A percentile compares a stretch with the other conserved stretches of the same genome.
Evolutionary conservation across 2,797 vertebrate genomes (phyloP).

Genomic region (Karalla daura): DNA sequence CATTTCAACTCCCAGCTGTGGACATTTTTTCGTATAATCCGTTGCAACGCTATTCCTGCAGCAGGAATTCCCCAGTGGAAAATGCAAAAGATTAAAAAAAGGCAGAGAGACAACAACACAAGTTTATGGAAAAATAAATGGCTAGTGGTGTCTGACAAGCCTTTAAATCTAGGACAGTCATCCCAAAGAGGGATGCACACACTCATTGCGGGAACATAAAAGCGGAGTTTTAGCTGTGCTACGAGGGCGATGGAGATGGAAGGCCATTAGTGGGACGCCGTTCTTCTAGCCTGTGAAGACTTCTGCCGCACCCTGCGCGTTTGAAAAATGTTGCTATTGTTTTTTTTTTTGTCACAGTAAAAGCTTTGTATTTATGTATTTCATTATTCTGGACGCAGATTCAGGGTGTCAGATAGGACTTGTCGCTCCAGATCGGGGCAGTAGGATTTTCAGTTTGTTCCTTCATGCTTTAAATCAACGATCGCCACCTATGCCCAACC

Average conservation of each 20-base stretch:
- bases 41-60: slow-evolving; percentile 67
- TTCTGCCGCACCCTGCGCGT: slow-evolving; percentile 33
- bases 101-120: slow-evolving; percentile 36
- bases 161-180: slow-evolving; percentile 82
- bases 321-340: slow-evolving; percentile 45
- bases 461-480: slow-evolving; percentile 29
- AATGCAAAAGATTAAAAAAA: slow-evolving; percentile 70
- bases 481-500: slow-evolving; percentile 13
- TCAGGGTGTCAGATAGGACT: slow-evolving; percentile 34
- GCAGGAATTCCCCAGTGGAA: slow-evolving; percentile 67
- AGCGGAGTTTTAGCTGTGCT: slow-evolving; percentile 71
- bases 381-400: slow-evolving; percentile 45
- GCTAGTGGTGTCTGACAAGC: slow-evolving; percentile 78
- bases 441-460: slow-evolving; percentile 27
- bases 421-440: neutral
- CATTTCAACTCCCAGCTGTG: slow-evolving; percentile 78
- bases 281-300: slow-evolving; percentile 60
- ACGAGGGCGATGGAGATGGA: slow-evolving; percentile 64
- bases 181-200: slow-evolving; percentile 80
- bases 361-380: slow-evolving; percentile 33
- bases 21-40: slow-evolving; percentile 77
- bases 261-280: slow-evolving; percentile 70
- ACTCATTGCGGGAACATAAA: slow-evolving; percentile 75
- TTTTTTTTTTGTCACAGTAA: slow-evolving; percentile 42
- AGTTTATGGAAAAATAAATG: slow-evolving; percentile 79